Evolutionary conservation across 1,140 invertebrate genomes (phyloP), one percentile per base, ranked within the genome.

Genomic region (Formica exsecta): DNA sequence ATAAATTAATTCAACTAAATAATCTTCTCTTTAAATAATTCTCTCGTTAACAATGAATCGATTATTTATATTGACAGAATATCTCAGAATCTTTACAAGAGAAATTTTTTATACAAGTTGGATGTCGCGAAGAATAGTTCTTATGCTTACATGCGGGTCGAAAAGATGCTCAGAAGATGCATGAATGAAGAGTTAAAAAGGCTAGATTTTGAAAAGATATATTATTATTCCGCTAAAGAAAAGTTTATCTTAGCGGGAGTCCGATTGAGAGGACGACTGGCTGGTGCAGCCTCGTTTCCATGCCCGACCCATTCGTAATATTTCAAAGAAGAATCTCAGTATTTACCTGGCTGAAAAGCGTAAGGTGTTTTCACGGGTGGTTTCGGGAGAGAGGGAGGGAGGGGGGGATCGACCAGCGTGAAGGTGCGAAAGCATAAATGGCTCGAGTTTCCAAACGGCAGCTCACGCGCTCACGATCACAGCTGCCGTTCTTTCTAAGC

Each of bases 221-320:
- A 62, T 65, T 44, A 81, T 71, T 81, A 59, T 62, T 59, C 25
- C 6, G 25, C 11, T 13, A 62, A 74, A 83, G 54, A 48, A 83
- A 83, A 83, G 68, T 83, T 83, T 74, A 41, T 81, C 79, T 81
- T 81, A 54, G 65, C 77, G 36, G 66, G 79, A 81, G 38, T 73
- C 38, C 79, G 29, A 51, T 57, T 32, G 38, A 73, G 68, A 81
- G 25, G 7, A 13, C 51, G 41, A 83, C 66, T 51, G 4, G 61
- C 38, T 73, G 36, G 66, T 71, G 65, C 22, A 71, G 36, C 38
- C 22, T 70, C 44, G 68, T 74, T 73, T 83, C 36, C 22, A 71
- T 41, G 38, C 38, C 66, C 66, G 19, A 44, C 51, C 79, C 16
- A 62, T 74, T 83, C 70, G 44, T 54, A 57, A 32, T 29, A 25